Evolutionary conservation across 2,113 vertebrate species (phyloP).

Genomic region (Morone saxatilis): DNA sequence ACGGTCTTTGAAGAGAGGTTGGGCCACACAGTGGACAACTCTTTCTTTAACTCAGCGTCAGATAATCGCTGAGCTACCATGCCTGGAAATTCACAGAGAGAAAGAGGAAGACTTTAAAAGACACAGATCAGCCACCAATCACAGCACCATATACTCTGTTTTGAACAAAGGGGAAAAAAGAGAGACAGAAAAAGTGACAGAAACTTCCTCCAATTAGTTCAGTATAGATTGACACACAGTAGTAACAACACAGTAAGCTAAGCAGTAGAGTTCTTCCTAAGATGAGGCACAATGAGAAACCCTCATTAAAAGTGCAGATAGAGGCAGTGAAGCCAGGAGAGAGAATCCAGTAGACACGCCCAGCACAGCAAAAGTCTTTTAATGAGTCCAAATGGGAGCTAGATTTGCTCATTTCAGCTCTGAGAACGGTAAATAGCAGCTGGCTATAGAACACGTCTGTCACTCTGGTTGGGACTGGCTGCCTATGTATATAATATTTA

Average conservation of each 20-base stretch:
- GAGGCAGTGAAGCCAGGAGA: constrained; percentile 43
- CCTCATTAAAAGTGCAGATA: constrained; percentile 20
- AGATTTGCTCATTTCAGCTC: constrained; percentile 22
- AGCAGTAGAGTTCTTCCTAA: neutral
- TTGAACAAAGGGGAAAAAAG: neutral
- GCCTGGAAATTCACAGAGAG: constrained; percentile 73
- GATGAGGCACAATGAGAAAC: neutral
- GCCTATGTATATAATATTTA: neutral
- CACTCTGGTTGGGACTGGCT: neutral
- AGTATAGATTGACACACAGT: neutral
- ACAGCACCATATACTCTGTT: neutral
- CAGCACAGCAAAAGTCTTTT: constrained; percentile 28
- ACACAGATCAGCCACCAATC: neutral
- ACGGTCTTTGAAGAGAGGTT: constrained; percentile 94
- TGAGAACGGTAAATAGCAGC: constrained; percentile 19
- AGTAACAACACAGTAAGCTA: neutral
- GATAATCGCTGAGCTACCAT: constrained; percentile 91
- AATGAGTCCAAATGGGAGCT: constrained; percentile 66
- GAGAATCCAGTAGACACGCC: constrained; percentile 20
- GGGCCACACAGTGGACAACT: constrained; percentile 93
- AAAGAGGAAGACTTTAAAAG: neutral
- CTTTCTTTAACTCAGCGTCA: constrained; percentile 93
- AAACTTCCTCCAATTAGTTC: neutral
- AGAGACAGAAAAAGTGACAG: neutral
- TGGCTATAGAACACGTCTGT: constrained; percentile 21